Percentiles rank a stretch among this genome's conserved stretches.
Conservation (phyloP, 2,113 vertebrate species). For the Notarius quadriscutis region DNA sequence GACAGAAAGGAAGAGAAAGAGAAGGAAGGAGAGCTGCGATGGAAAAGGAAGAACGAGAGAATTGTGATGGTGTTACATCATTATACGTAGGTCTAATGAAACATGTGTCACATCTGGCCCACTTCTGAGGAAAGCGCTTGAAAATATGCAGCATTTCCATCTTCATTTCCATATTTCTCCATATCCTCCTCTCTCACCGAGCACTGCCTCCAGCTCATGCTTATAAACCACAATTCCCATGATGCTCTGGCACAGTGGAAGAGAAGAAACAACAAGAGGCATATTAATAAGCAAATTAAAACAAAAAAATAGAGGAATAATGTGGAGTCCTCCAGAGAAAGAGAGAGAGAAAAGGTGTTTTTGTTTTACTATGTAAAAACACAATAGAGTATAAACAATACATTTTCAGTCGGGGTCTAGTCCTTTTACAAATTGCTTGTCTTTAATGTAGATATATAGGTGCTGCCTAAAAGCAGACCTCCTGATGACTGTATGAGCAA, state of each 20-base stretch:
- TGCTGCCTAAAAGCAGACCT: too few species aligned
- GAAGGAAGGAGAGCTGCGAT: not conserved
- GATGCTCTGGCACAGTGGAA: constrained; percentile 12
- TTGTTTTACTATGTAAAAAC: not conserved
- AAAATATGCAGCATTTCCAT: constrained; percentile 33
- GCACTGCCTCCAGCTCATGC: not conserved
- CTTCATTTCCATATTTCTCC: constrained; percentile 38
- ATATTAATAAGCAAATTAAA: not conserved
- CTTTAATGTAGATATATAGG: too few species aligned
- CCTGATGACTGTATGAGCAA: too few species aligned
- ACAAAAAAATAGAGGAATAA: not conserved
- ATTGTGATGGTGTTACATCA: constrained; percentile 33
- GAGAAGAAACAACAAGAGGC: not conserved
- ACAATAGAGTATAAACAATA: not conserved
- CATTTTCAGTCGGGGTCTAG: too few species aligned
- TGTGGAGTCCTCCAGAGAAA: not conserved
- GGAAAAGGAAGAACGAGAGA: not conserved
- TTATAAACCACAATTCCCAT: constrained; percentile 23
- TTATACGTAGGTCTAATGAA: constrained; percentile 38
- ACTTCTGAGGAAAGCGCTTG: constrained; percentile 28
- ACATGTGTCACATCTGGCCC: constrained; percentile 48
- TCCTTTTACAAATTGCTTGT: too few species aligned
- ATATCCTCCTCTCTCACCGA: not conserved
- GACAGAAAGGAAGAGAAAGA: constrained; percentile 20
- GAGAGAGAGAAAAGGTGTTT: not conserved